phyloP scores from a whole-genome alignment of 2,888 invertebrate species.

The Catonia carolina region DNA sequence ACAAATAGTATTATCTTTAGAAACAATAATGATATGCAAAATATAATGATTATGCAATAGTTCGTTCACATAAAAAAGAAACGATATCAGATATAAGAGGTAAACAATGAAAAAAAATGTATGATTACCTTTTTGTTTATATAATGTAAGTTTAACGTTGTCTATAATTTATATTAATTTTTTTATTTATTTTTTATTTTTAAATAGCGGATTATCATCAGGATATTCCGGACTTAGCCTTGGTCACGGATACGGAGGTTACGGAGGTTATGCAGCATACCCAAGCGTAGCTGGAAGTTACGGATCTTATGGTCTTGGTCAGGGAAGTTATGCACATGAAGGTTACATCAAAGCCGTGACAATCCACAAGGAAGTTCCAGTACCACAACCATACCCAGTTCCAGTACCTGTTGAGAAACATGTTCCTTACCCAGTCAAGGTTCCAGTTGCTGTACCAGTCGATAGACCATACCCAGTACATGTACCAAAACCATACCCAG shows the following conservation, averaged over 20 bases:
- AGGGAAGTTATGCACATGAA: conserved; percentile 22
- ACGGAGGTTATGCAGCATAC: conserved; percentile 4
- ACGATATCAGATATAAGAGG: too few relatives aligned
- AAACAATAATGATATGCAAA: too few relatives aligned
- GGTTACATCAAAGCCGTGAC: conserved; percentile 32
- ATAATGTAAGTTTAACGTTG: too few relatives aligned
- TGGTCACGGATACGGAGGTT: conserved; percentile 11
- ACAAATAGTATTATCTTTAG: too few relatives aligned
- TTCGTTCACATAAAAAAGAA: too few relatives aligned
- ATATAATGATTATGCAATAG: too few relatives aligned
- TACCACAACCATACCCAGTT: conserved; percentile 36
- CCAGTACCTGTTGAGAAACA: conserved; percentile 35
- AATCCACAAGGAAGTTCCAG: conserved; percentile 33
- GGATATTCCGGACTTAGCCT: conserved; percentile 7
- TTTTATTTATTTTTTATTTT: too few relatives aligned
- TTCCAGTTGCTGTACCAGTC: conserved; percentile 36
- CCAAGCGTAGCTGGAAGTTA: conserved; percentile 11
- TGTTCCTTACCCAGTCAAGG: conserved; percentile 36
- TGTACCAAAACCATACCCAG: conserved; percentile 37
- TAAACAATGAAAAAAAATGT: too few relatives aligned
- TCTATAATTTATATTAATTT: too few relatives aligned
- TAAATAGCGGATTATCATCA: not conserved
- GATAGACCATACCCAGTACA: conserved; percentile 36
- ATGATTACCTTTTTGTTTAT: too few relatives aligned
- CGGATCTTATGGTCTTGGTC: not conserved